Evolutionary conservation across 2,888 invertebrate species (phyloP).

Genomic region (Cenopis cana): DNA sequence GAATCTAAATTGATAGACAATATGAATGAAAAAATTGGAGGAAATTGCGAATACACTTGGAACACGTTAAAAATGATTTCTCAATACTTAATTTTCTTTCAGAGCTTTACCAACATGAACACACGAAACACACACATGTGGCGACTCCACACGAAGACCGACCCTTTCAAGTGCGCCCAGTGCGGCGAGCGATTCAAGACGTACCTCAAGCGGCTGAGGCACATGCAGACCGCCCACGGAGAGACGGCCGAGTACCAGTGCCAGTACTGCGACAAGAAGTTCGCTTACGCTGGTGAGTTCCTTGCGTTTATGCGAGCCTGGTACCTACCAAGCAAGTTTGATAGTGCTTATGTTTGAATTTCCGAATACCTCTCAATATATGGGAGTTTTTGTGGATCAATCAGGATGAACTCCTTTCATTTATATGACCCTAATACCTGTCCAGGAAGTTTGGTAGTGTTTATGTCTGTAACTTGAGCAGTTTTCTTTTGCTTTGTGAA

Average conservation of each 20-base stretch:
- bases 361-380: neutral
- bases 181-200: conserved; percentile 31
- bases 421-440: neutral
- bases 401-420: neutral
- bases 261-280: conserved; percentile 29
- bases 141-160: conserved; percentile 25
- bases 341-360: no score
- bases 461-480: neutral
- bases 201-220: conserved; percentile 32
- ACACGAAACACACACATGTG: conserved; percentile 39
- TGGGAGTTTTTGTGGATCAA: neutral
- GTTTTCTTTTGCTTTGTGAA: neutral
- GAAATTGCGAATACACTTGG: no score
- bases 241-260: conserved; percentile 9
- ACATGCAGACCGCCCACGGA: conserved; percentile 19
- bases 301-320: conserved; percentile 7
- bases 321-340: no score
- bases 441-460: neutral
- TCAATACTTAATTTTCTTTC: neutral
- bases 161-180: conserved; percentile 31
- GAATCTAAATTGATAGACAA: no score
- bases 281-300: conserved; percentile 33
- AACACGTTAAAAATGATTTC: no score
- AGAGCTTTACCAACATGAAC: conserved; percentile 31
- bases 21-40: no score